Evolutionary conservation across 2,113 vertebrate genomes (phyloP).

Genomic region (Proteles cristata): DNA sequence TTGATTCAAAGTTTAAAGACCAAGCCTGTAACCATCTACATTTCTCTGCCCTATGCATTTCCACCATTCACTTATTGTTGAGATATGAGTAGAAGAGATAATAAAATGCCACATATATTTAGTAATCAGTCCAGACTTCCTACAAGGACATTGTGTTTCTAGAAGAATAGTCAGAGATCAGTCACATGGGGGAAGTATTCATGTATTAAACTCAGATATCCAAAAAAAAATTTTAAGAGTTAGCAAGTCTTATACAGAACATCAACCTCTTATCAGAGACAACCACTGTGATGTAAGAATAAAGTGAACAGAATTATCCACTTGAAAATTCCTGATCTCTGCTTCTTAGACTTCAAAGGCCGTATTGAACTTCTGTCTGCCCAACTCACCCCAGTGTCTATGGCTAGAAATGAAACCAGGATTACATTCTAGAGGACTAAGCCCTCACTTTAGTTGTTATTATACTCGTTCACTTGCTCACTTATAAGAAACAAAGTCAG

Average conservation of each 20-base stretch:
- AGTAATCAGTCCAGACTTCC: constrained; percentile 13
- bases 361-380: not conserved
- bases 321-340: not conserved
- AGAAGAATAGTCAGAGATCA: constrained; percentile 18
- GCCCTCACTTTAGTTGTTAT: not conserved
- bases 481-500: not conserved
- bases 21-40: not conserved
- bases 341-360: not conserved
- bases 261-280: not conserved
- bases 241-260: not conserved
- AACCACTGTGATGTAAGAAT: not conserved
- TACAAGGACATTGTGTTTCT: not conserved
- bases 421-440: not conserved
- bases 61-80: not conserved
- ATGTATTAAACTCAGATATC: not conserved
- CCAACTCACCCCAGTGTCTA: not conserved
- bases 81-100: not conserved
- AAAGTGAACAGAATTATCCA: not conserved
- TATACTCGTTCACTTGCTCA: not conserved
- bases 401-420: not conserved
- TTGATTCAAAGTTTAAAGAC: constrained; percentile 53
- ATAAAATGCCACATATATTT: constrained; percentile 45
- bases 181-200: not conserved
- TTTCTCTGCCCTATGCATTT: not conserved
- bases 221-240: not conserved